These are phyloP conservation scores for Cantharis nigra DNA, from an alignment of 2,888 invertebrate genomes.

Conservation along the genomic window DNA sequence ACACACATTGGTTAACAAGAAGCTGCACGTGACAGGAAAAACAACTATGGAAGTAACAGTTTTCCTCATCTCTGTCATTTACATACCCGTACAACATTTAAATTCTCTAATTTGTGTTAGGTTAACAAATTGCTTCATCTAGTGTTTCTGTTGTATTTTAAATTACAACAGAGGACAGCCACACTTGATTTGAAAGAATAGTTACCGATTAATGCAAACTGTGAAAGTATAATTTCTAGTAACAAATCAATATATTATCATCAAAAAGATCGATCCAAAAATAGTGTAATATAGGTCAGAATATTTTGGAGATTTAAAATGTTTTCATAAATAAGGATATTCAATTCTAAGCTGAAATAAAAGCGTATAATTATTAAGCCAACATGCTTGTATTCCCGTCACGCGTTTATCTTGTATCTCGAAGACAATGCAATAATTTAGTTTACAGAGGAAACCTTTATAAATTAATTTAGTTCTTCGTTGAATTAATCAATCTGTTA, in stretches of 20 bases:
- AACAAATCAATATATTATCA: no score
- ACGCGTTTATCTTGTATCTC: background rate
- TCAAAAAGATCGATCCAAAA: no score
- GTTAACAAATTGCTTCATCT: background rate
- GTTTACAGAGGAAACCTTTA: background rate
- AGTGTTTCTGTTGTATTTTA: background rate
- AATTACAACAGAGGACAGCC: background rate
- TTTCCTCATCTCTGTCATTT: background rate
- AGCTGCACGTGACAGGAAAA: background rate
- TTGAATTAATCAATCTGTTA: background rate
- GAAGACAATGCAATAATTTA: background rate
- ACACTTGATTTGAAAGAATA: background rate
- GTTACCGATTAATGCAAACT: background rate
- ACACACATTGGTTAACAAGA: background rate
- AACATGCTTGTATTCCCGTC: background rate
- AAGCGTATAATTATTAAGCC: background rate
- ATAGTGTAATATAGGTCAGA: no score
- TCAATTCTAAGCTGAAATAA: background rate
- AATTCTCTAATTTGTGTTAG: background rate
- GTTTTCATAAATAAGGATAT: no score
- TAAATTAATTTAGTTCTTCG: background rate
- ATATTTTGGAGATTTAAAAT: background rate
- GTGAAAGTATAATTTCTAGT: background rate
- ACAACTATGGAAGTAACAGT: background rate
- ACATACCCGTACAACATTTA: background rate